These are phyloP conservation scores for Proisotoma minuta DNA, from an alignment of 2,888 invertebrate species.

Conservation along the genomic window DNA sequence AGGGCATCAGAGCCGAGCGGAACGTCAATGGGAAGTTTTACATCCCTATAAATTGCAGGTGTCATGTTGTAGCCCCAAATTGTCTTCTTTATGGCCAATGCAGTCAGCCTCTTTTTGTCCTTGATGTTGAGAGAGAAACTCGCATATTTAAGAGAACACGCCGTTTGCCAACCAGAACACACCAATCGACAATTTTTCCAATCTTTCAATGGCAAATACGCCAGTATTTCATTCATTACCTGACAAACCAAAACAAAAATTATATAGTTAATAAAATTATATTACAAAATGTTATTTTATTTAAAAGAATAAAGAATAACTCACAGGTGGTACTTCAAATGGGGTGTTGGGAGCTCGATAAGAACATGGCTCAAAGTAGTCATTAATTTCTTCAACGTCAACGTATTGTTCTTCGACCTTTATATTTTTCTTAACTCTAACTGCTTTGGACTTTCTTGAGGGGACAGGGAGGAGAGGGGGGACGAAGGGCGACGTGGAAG, in stretches of 20 bases:
- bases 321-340: background rate
- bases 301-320: background rate
- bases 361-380: too few species aligned
- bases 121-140: background rate
- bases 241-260: background rate
- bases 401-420: too few species aligned
- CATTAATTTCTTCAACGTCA: background rate
- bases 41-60: background rate
- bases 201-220: slow-evolving; percentile 6
- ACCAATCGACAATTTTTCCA: slow-evolving; percentile 2
- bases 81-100: background rate
- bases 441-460: background rate
- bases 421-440: too few species aligned
- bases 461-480: background rate
- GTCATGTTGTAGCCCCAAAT: background rate
- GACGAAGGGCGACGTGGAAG: too few species aligned
- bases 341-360: background rate
- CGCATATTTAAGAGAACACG: background rate
- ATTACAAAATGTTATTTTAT: background rate
- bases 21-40: background rate
- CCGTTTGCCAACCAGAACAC: background rate
- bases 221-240: background rate
- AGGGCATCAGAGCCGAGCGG: background rate
- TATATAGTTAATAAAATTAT: background rate
- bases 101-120: background rate